Conservation (phyloP, 2,888 invertebrate genomes). For the Zygogramma bicolorata region DNA sequence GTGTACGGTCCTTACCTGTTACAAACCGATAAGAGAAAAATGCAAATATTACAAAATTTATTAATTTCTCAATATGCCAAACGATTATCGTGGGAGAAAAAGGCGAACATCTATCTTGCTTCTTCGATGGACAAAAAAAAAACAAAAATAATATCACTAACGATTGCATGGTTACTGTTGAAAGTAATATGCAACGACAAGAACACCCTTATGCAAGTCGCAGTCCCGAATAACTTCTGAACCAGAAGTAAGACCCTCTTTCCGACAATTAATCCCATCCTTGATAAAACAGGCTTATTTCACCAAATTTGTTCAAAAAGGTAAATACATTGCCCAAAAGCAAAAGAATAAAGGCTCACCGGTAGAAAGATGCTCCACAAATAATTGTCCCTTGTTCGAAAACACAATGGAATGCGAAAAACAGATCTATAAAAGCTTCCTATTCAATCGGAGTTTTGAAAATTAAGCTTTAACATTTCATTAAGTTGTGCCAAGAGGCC, state of each 20-base stretch:
- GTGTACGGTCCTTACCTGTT: too few relatives aligned
- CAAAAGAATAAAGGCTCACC: conserved; percentile 32
- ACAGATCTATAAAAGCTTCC: conserved; percentile 38
- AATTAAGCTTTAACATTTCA: conserved; percentile 62
- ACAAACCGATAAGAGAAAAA: too few relatives aligned
- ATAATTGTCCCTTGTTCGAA: conserved; percentile 42
- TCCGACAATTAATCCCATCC: conserved; percentile 36
- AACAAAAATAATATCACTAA: too few relatives aligned
- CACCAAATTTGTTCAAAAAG: conserved; percentile 44
- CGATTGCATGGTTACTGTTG: too few relatives aligned
- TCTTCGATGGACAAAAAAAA: too few relatives aligned
- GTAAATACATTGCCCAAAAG: conserved; percentile 40
- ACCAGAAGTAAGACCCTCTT: conserved; percentile 22
- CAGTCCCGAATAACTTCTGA: conserved; percentile 25
- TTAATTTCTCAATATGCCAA: too few relatives aligned
- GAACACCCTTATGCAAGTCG: conserved; percentile 16
- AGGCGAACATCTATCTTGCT: too few relatives aligned
- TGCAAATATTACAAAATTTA: too few relatives aligned
- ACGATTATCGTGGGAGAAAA: too few relatives aligned
- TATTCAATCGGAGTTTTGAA: conserved; percentile 49
- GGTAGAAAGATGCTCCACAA: conserved; percentile 37
- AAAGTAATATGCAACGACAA: too few relatives aligned
- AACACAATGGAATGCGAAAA: conserved; percentile 32
- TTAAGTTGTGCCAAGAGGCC: conserved; percentile 57
- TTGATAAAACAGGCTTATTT: conserved; percentile 45